Conservation (phyloP, 92 coral and sea anemone genomes). For the Muricea muricata region DNA sequence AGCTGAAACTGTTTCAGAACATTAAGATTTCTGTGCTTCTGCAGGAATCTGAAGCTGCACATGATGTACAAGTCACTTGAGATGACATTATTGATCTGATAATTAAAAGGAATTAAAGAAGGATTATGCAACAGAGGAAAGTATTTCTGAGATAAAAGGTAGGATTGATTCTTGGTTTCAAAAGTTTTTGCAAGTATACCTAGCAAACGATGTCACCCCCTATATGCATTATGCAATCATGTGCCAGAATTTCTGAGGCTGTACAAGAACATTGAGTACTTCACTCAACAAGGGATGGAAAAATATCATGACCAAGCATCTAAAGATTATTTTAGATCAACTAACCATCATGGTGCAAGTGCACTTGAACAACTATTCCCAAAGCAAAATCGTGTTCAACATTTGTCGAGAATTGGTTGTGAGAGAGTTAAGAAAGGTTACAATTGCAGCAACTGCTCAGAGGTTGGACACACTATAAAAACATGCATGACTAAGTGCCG, state of each 20-base stretch:
- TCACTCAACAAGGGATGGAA: slow-evolving; percentile 69
- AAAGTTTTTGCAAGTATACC: not conserved
- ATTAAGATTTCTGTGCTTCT: not conserved
- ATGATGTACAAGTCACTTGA: slow-evolving; percentile 43
- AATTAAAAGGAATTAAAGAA: not conserved
- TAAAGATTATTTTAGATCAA: slow-evolving; percentile 61
- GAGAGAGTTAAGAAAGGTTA: slow-evolving; percentile 51
- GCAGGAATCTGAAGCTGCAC: not conserved
- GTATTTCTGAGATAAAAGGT: not conserved
- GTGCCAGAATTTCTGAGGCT: slow-evolving; percentile 57
- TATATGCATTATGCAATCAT: slow-evolving; percentile 48
- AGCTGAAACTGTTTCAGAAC: slow-evolving; percentile 14
- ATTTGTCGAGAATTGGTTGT: slow-evolving; percentile 59
- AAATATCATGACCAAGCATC: slow-evolving; percentile 68
- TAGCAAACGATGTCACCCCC: slow-evolving; percentile 9
- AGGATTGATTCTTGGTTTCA: not conserved
- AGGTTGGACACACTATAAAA: slow-evolving; percentile 57
- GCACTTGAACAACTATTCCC: slow-evolving; percentile 63
- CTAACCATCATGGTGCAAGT: slow-evolving; percentile 61
- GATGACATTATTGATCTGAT: not conserved
- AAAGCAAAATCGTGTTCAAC: slow-evolving; percentile 50
- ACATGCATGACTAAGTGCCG: slow-evolving; percentile 68
- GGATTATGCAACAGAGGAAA: not conserved
- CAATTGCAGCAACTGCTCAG: slow-evolving; percentile 54
- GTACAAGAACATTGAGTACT: slow-evolving; percentile 50